Conservation (phyloP, 2,888 invertebrate species). For the Acleris laterana region DNA sequence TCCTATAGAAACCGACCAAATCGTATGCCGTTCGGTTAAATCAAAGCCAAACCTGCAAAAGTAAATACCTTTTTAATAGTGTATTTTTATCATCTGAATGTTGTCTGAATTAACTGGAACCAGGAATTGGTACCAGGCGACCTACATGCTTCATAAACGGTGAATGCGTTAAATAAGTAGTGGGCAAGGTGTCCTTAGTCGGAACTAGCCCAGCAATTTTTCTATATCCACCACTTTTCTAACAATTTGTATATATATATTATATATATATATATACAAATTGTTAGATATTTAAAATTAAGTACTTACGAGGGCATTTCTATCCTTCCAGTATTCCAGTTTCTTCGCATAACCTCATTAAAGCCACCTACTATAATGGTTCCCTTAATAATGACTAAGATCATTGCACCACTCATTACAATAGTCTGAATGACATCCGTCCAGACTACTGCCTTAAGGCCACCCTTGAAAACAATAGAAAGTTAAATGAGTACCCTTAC, state of each 20-base stretch:
- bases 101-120: too few species aligned
- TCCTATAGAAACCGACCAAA: slow-evolving; percentile 89
- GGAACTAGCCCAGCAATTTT: too few species aligned
- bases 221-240: too few species aligned
- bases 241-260: too few species aligned
- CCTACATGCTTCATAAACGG: too few species aligned
- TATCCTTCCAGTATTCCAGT: slow-evolving; percentile 84
- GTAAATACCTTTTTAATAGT: not conserved
- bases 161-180: too few species aligned
- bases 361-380: slow-evolving; percentile 87
- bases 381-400: slow-evolving; percentile 86
- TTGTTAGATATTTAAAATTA: not conserved
- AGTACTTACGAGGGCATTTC: slow-evolving; percentile 84
- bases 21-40: slow-evolving; percentile 88
- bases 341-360: slow-evolving; percentile 81
- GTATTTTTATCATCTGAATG: not conserved
- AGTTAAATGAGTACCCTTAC: not conserved
- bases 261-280: too few species aligned
- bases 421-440: slow-evolving; percentile 89
- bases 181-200: too few species aligned
- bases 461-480: slow-evolving; percentile 75
- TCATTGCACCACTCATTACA: slow-evolving; percentile 88
- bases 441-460: slow-evolving; percentile 89
- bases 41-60: slow-evolving; percentile 85
- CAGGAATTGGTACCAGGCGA: too few species aligned